Percentiles rank a stretch among this genome's conserved stretches.
Evolutionary conservation across 1,140 invertebrate species (phyloP).

Genomic region (Drosophila ambigua): DNA sequence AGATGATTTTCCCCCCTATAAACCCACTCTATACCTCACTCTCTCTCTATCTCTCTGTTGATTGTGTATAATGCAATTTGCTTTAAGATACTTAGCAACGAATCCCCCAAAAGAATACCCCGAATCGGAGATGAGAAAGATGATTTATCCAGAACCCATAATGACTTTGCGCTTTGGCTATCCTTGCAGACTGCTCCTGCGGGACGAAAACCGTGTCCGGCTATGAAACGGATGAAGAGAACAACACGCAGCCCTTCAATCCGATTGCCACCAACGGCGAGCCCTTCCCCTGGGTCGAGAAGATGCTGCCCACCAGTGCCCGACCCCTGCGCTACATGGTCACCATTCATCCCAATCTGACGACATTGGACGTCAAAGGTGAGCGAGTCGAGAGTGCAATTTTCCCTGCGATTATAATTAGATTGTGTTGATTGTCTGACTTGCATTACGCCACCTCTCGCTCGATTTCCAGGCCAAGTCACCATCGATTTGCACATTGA

Average conservation of each 20-base stretch:
- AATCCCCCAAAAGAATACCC: constrained; percentile 39
- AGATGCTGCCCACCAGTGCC: constrained; percentile 92
- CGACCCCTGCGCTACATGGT: constrained; percentile 94
- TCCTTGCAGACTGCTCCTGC: constrained; percentile 88
- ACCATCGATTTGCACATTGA: constrained; percentile 93
- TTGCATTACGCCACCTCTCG: neutral
- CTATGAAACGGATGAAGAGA: constrained; percentile 87
- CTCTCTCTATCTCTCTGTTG: constrained; percentile 50
- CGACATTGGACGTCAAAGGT: constrained; percentile 94
- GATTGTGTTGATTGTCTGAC: constrained; percentile 51
- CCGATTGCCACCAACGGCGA: constrained; percentile 91
- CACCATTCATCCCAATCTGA: constrained; percentile 96
- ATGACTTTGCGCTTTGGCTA: constrained; percentile 39
- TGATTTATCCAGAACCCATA: constrained; percentile 4
- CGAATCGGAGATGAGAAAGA: constrained; percentile 17
- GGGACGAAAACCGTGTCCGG: constrained; percentile 87
- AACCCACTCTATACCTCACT: neutral
- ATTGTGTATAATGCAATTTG: constrained; percentile 75
- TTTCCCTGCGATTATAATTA: constrained; percentile 19
- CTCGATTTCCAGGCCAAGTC: constrained; percentile 88
- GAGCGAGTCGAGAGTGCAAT: neutral
- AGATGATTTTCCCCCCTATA: constrained; percentile 34
- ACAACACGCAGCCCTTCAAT: constrained; percentile 86
- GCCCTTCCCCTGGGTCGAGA: constrained; percentile 95
- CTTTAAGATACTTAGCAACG: constrained; percentile 68